Evolutionary conservation across 2,888 invertebrate species (phyloP), one percentile per base, ranked within the genome.

Genomic region (Schrankia costaestrigalis): DNA sequence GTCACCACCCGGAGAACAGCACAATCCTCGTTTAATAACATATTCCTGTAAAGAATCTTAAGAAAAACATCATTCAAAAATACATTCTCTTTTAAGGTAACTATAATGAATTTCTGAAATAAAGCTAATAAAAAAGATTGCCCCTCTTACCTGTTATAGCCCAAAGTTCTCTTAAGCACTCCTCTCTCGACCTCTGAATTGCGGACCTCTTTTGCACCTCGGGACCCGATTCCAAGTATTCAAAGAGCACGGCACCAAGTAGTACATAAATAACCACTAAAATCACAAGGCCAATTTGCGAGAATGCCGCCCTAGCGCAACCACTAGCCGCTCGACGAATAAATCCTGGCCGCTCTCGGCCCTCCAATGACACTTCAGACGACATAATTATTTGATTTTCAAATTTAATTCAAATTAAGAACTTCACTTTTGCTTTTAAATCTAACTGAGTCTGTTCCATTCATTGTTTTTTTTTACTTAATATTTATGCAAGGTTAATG

Each of bases 261-360:
- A 94, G 88, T 45, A 94, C 92, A 73, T 95, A 95, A 31, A 90
- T 89, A 39, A 93, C 90, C 48, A 95, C 95, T 36, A 95, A 78
- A 13, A 91, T 85, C 68, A 93, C 92, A 42, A 94, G 82, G 7
- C 94, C 94, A 26, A 92, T 71, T 72, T 93, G 92, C 7, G 92
- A 92, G 68, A 91, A 92, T 11, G 92, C 89, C n/a, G 79, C 90
- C 78, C 68, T 90, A 68, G 60, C 89, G 65, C 79, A 90, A 1
- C 83, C 64, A 41, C 75, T 59, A 53, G 67, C 48, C 56, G 65
- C 66, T 6, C 86, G 74, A 4, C 79, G 73, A 32, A 71, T 33
- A 26, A 74, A 51, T 33, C 78, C 72, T n/a, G 84, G 79, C 51
- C 74, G 64, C 43, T 83, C 82, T 22, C 72, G 76, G 36, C 72